These are phyloP conservation scores for Pachycephala philippinensis DNA, from an alignment of 2,113 vertebrate genomes.

Conservation along the genomic window DNA sequence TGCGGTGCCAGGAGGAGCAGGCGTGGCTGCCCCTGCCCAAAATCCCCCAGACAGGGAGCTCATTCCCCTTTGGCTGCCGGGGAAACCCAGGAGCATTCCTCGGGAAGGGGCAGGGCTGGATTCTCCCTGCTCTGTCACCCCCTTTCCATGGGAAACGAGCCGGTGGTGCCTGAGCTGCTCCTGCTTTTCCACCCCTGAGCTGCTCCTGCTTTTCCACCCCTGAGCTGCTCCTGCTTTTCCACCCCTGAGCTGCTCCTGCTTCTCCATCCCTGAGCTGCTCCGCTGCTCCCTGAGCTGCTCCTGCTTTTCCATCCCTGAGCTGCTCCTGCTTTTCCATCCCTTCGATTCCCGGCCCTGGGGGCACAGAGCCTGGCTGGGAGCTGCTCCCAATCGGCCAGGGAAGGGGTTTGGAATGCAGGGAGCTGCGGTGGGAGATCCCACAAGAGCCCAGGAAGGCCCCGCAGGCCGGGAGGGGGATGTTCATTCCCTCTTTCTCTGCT, in stretches of 20 bases:
- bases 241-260: too few relatives aligned
- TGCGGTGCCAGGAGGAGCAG: rapidly evolving
- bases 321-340: too few relatives aligned
- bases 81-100: rapidly evolving
- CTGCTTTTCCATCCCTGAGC: too few relatives aligned
- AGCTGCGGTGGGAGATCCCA: rapidly evolving
- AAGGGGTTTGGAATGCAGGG: background rate
- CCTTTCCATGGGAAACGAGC: rapidly evolving
- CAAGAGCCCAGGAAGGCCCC: background rate
- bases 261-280: too few relatives aligned
- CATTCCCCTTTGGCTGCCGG: background rate
- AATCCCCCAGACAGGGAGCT: background rate
- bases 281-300: too few relatives aligned
- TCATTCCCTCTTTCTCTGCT: background rate
- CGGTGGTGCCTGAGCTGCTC: background rate
- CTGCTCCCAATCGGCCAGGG: background rate
- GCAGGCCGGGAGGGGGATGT: background rate
- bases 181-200: background rate
- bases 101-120: background rate
- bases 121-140: background rate
- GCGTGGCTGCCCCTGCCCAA: background rate
- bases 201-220: too few relatives aligned
- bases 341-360: background rate
- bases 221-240: too few relatives aligned
- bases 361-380: background rate